phyloP scores from a whole-genome alignment of 1,140 invertebrate species.

The Ostrea denselamellosa region DNA sequence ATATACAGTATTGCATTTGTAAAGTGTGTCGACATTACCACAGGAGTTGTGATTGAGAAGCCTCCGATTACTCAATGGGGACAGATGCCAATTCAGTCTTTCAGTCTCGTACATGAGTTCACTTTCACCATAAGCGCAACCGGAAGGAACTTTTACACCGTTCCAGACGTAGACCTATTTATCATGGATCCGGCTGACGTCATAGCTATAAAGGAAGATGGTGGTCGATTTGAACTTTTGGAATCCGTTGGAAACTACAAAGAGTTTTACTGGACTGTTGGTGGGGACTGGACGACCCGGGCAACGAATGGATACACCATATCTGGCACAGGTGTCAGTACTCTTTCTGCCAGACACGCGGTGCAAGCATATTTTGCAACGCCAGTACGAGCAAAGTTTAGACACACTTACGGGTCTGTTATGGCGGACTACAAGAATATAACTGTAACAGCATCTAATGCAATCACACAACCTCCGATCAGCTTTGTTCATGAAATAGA shows the following conservation, averaged over 20 bases:
- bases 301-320: slow-evolving; percentile 47
- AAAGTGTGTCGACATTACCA: slow-evolving; percentile 52
- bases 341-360: slow-evolving; percentile 54
- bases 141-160: slow-evolving; percentile 56
- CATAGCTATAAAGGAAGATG: slow-evolving; percentile 55
- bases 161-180: slow-evolving; percentile 52
- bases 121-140: slow-evolving; percentile 34
- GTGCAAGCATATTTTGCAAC: slow-evolving; percentile 48
- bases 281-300: slow-evolving; percentile 37
- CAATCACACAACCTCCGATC: slow-evolving; percentile 40
- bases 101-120: slow-evolving; percentile 47
- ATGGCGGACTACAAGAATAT: slow-evolving; percentile 40
- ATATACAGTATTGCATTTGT: slow-evolving; percentile 57
- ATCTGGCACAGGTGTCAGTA: neutral
- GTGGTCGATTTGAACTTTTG: slow-evolving; percentile 44
- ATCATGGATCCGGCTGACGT: slow-evolving; percentile 56
- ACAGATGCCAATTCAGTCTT: slow-evolving; percentile 35
- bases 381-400: slow-evolving; percentile 49
- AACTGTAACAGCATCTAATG: slow-evolving; percentile 47
- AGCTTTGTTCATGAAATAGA: neutral
- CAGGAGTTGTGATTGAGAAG: slow-evolving; percentile 30
- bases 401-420: slow-evolving; percentile 45
- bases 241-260: slow-evolving; percentile 41
- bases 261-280: slow-evolving; percentile 56
- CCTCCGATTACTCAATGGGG: slow-evolving; percentile 24